A percentile compares a stretch with the other conserved stretches of the same genome.
phyloP scores from a whole-genome alignment of 2,888 invertebrate species.

The Heteromyza rotundicornis region DNA sequence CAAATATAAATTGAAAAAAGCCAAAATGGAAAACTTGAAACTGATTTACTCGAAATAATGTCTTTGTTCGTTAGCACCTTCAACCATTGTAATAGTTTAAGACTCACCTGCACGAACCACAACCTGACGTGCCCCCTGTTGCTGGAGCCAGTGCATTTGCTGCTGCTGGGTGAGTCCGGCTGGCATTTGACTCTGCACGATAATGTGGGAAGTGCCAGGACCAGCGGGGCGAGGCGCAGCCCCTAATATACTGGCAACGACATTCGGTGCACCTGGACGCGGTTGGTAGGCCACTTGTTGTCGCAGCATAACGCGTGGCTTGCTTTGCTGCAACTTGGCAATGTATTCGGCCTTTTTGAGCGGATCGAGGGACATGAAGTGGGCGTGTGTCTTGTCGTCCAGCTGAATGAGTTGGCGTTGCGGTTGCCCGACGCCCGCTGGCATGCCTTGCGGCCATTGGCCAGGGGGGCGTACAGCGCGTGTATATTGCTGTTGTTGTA shows the following conservation, averaged over 20 bases:
- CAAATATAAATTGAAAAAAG: background rate
- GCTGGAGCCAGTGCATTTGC: slow-evolving; percentile 74
- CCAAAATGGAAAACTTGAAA: too few relatives aligned
- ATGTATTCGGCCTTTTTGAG: slow-evolving; percentile 81
- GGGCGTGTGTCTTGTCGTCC: slow-evolving; percentile 83
- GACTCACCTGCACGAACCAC: slow-evolving; percentile 62
- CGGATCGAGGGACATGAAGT: slow-evolving; percentile 81
- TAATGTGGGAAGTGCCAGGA: slow-evolving; percentile 66
- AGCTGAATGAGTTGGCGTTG: slow-evolving; percentile 78
- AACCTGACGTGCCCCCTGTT: slow-evolving; percentile 69
- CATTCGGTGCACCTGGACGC: slow-evolving; percentile 56
- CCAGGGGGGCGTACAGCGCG: slow-evolving; percentile 34
- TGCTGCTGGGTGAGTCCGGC: slow-evolving; percentile 70
- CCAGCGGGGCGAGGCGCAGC: slow-evolving; percentile 59
- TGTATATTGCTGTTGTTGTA: slow-evolving; percentile 40
- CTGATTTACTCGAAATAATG: too few relatives aligned
- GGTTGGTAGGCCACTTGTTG: slow-evolving; percentile 64
- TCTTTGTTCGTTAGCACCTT: too few relatives aligned
- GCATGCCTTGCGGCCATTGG: slow-evolving; percentile 58
- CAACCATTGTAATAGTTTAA: too few relatives aligned
- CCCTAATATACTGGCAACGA: slow-evolving; percentile 65
- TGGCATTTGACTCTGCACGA: slow-evolving; percentile 73
- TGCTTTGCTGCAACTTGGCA: slow-evolving; percentile 76
- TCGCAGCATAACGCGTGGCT: slow-evolving; percentile 67
- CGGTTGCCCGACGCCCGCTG: slow-evolving; percentile 51